Percentiles rank a stretch among this genome's conserved stretches.
Conservation (phyloP, 2,113 vertebrate genomes). For the Tor tambroides region DNA sequence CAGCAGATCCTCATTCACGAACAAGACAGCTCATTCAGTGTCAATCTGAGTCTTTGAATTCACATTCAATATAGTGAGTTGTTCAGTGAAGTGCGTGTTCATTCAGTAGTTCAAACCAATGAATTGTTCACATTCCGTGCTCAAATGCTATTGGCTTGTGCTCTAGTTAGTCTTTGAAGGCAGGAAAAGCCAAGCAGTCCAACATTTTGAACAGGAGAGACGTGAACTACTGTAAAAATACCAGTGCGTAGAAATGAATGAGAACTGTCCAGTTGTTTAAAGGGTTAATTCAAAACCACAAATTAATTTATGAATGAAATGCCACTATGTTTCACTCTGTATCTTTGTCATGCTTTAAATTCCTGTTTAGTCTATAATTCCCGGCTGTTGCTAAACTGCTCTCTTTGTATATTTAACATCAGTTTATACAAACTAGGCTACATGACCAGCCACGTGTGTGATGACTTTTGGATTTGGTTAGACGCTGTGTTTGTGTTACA, state of each 20-base stretch:
- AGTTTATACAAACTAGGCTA: slow-evolving; percentile 28
- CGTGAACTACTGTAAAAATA: not conserved
- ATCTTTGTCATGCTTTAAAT: slow-evolving; percentile 30
- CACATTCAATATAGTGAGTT: not conserved
- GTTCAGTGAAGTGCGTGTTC: not conserved
- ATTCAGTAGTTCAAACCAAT: not conserved
- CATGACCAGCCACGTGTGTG: not conserved
- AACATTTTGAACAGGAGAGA: not conserved
- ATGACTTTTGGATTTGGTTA: slow-evolving; percentile 25
- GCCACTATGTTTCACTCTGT: not conserved
- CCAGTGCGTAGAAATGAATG: not conserved
- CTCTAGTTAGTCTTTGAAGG: not conserved
- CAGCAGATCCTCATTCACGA: not conserved
- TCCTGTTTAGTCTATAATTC: slow-evolving; percentile 57
- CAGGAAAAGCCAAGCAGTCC: not conserved
- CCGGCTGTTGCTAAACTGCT: slow-evolving; percentile 28
- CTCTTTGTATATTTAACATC: slow-evolving; percentile 40
- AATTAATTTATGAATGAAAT: not conserved
- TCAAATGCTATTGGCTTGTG: not conserved
- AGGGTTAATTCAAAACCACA: not conserved
- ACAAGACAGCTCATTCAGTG: not conserved
- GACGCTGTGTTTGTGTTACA: slow-evolving; percentile 27
- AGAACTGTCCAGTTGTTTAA: not conserved
- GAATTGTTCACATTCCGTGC: not conserved
- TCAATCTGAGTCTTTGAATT: not conserved